Evolutionary conservation across 2,113 vertebrate genomes (phyloP).

Genomic region (Cynopterus brachyotis): DNA sequence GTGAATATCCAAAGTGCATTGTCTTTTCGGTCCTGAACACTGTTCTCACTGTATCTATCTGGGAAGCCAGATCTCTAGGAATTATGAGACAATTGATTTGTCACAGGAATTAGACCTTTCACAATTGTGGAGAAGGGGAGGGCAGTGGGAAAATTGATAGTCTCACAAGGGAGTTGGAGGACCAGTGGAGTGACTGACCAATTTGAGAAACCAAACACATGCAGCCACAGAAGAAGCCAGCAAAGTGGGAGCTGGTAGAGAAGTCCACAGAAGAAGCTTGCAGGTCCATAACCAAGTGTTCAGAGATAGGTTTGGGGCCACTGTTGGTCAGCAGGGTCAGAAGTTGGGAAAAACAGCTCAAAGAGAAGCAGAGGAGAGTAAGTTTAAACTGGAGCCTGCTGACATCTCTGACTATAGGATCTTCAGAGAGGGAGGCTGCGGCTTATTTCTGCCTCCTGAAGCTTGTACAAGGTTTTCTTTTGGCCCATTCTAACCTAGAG

Average conservation of each 20-base stretch:
- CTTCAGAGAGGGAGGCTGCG: background rate
- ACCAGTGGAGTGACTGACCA: background rate
- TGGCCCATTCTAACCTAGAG: background rate
- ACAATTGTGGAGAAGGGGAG: background rate
- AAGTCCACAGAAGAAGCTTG: background rate
- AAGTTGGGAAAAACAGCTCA: background rate
- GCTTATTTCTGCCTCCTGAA: background rate
- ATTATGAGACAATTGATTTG: background rate
- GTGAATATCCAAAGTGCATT: background rate
- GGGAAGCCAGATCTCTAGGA: background rate
- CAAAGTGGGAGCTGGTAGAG: background rate
- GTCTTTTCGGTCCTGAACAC: background rate
- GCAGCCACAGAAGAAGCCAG: background rate
- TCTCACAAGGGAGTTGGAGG: background rate
- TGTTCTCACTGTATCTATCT: background rate
- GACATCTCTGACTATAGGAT: background rate
- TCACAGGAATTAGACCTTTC: background rate
- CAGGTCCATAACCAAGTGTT: background rate
- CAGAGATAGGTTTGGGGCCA: background rate
- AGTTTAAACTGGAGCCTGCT: background rate
- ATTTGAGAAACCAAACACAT: background rate
- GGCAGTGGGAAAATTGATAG: rapidly evolving
- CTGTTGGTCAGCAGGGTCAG: background rate
- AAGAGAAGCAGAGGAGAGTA: background rate
- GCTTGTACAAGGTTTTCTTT: background rate